Conservation (phyloP, 2,888 invertebrate genomes). For the Rotaria magnacalcarata region DNA sequence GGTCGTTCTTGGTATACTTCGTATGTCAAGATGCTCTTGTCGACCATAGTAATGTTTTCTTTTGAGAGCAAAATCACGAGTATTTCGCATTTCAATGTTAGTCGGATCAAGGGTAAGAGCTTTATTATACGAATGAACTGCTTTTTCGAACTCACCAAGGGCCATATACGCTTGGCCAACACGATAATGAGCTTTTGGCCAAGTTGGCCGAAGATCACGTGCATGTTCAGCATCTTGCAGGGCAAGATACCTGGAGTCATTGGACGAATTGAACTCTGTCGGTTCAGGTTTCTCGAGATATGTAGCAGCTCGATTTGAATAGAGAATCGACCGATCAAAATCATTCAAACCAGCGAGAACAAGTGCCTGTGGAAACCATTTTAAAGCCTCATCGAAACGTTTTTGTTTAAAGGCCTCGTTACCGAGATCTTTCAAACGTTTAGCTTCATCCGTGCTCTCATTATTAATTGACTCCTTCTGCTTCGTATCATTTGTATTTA, state of each 20-base stretch:
- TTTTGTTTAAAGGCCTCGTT: background rate
- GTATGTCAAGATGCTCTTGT: background rate
- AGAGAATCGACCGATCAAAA: background rate
- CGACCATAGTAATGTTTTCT: constrained; percentile 32
- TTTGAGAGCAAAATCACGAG: background rate
- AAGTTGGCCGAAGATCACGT: background rate
- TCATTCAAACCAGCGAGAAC: background rate
- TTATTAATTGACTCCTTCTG: background rate
- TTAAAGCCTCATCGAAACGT: background rate
- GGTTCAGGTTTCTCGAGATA: background rate
- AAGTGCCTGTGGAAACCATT: background rate
- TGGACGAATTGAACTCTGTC: background rate
- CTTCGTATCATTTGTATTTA: background rate
- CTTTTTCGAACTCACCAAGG: constrained; percentile 16
- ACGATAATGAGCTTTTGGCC: constrained; percentile 21
- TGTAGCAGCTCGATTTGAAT: constrained; percentile 19
- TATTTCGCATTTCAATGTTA: constrained; percentile 24
- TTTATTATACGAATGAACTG: background rate
- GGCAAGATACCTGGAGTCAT: background rate
- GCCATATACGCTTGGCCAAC: constrained; percentile 19
- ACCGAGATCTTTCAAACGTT: background rate
- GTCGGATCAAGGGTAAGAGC: constrained; percentile 14
- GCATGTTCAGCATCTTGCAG: constrained; percentile 38
- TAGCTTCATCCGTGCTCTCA: background rate
- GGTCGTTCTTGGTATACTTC: constrained; percentile 7